Conservation (phyloP, 2,113 vertebrate species). For the Tyto alba region DNA sequence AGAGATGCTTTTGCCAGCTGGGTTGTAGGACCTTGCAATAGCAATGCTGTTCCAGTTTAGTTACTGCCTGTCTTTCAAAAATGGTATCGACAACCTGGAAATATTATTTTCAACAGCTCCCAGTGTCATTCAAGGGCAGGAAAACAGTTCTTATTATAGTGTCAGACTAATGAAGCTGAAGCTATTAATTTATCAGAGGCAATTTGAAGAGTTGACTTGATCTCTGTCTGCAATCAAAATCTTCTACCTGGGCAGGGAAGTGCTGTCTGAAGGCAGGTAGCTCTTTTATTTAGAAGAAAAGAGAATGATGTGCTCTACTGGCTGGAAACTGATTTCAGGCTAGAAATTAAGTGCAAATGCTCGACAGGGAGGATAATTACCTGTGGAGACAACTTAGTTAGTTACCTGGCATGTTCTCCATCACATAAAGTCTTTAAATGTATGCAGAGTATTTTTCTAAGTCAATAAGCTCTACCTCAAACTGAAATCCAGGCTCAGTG, state of each 20-base stretch:
- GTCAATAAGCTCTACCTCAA: constrained; percentile 50
- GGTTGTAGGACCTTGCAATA: neutral
- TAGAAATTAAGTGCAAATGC: constrained; percentile 27
- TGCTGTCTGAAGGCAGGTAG: neutral
- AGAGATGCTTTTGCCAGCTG: neutral
- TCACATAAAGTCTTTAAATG: constrained; percentile 17
- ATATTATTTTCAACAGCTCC: constrained; percentile 15
- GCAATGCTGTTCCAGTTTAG: neutral
- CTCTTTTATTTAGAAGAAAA: neutral
- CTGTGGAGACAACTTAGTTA: neutral
- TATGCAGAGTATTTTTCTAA: constrained; percentile 46
- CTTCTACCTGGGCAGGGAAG: neutral
- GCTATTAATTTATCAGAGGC: constrained; percentile 51
- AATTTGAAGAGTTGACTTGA: constrained; percentile 33
- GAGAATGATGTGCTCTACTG: constrained; percentile 16
- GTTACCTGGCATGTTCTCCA: constrained; percentile 18
- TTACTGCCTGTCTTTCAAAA: neutral
- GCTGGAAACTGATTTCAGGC: constrained; percentile 23
- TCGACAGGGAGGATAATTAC: constrained; percentile 13
- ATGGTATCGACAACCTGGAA: neutral
- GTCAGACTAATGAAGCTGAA: constrained; percentile 43
- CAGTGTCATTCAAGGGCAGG: constrained; percentile 33
- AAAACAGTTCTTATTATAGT: constrained; percentile 24
- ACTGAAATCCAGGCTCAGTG: neutral
- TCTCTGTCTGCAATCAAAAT: neutral